Evolutionary conservation across 1,140 invertebrate genomes (phyloP), one percentile per base, ranked within the genome.

Genomic region (Zaprionus africanus): DNA sequence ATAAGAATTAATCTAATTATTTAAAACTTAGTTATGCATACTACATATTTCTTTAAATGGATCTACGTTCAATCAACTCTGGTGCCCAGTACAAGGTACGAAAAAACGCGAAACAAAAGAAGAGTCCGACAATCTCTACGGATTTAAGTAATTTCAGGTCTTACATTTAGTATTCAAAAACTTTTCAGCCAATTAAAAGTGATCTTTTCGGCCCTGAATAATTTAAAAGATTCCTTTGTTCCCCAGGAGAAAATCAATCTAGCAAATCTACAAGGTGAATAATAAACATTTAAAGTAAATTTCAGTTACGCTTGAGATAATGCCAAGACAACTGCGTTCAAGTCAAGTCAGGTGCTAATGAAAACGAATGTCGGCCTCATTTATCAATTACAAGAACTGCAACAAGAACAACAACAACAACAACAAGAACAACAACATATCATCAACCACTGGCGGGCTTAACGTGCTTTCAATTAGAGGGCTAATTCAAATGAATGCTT

Each of bases 401-500:
- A 76, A 73, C 62, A 76, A 36, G 22, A 46, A 67, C 60, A 60
- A 46, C 26, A 22, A 13, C 4, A 59, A 67, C 60, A 60, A 46
- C 57, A 76, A 73, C 62, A 76, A 36, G 22, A 46, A 67, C 60
- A 60, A 46, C 26, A 22, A 13, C 4, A 59, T 28, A 51, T 72
- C 57, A 71, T 59, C 43, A 68, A 73, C 24, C 38, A 41, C 53
- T 46, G 67, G 19, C 54, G 58, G 63, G 71, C 72, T 69, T 58
- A 73, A 86, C 76, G 83, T 79, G 71, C 79, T 75, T 51, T 64
- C 73, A 78, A 88, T 88, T 88, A 87, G 34, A 63, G 51, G 46
- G 5, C 78, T 69, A 84, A 72, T 51, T 69, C 64, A 36, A 77
- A 59, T 49, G 65, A 77, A 79, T 73, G 73, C 67, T n/a, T n/a